Conservation (phyloP, 2,797 vertebrate genomes). For the Cyclopterus lumpus region DNA sequence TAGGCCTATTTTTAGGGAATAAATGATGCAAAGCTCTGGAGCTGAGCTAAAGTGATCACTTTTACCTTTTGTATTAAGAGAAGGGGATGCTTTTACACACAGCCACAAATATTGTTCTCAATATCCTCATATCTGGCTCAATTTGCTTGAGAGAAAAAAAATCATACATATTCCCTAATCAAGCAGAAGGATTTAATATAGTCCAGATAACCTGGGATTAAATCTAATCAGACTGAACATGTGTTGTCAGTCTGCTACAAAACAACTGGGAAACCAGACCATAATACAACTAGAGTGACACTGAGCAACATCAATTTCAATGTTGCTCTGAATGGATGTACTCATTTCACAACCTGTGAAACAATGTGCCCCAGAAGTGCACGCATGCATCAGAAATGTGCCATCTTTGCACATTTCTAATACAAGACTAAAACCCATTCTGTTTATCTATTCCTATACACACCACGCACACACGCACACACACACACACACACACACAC, state of each 20-base stretch:
- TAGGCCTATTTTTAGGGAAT: slow-evolving; percentile 56
- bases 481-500: slow-evolving; percentile 16
- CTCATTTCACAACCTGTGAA: slow-evolving; percentile 44
- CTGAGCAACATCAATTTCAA: slow-evolving; percentile 55
- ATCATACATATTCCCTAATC: slow-evolving; percentile 37
- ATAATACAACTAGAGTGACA: slow-evolving; percentile 51
- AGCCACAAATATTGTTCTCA: slow-evolving; percentile 35
- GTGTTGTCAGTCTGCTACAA: slow-evolving; percentile 37
- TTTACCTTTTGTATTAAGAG: slow-evolving; percentile 47
- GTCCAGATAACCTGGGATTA: slow-evolving; percentile 56
- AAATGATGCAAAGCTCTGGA: slow-evolving; percentile 34
- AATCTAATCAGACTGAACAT: slow-evolving; percentile 49
- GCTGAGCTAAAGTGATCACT: slow-evolving; percentile 50
- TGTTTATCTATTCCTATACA: slow-evolving; percentile 18
- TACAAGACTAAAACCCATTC: slow-evolving; percentile 28
- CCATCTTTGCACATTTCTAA: slow-evolving; percentile 31
- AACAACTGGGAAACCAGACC: slow-evolving; percentile 48
- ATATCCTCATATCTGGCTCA: slow-evolving; percentile 2
- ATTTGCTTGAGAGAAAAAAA: slow-evolving; percentile 42
- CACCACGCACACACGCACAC: slow-evolving; percentile 18
- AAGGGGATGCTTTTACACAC: slow-evolving; percentile 39
- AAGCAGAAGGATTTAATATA: slow-evolving; percentile 54
- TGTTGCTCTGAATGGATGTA: slow-evolving; percentile 62
- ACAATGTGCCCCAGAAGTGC: slow-evolving; percentile 37
- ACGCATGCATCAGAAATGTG: slow-evolving; percentile 32